Base-by-base conservation (phyloP, 2,797 vertebrate genomes). In the Anguilla pacifica region DNA sequence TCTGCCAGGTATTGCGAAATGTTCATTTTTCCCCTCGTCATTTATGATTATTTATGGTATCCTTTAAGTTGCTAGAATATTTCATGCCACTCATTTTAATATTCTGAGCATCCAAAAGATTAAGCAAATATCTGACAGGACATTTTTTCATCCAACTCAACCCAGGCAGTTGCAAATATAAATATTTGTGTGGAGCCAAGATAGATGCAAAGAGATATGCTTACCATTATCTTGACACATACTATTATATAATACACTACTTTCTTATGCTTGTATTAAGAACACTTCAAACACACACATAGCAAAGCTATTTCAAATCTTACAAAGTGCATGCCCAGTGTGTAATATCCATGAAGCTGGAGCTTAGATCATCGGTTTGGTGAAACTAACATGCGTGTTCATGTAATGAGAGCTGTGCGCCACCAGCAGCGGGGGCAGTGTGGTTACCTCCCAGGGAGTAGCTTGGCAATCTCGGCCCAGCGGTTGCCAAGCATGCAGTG, bases 401-500 rank as follows among this genome's bases (percentile, higher is more conserved):
- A 61, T 61, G 59, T 25, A 61, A 22, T 67, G 61, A n/a, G 7
- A 11, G 51, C 51, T 53, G 51, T 53, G 51, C 11, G 13, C 55
- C 55, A 57, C 55, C 55, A 59, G 13, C 3, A 17, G 15, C 13
- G 17, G 57, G 19, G 70, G 4, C 2, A 55, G 22, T 0, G 0
- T 15, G 28, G 86, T 92, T 90, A 99, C 99, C 98, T 97, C 46
- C 99, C 99, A 0, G 99, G 99, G 22, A 99, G 96, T 91, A 99
- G 95, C 91, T 99, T 99, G 86, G 99, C 98, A 0, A 99, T 99
- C 95, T 99, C 98, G 0, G 98, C 99, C 98, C 99, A 99, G 25
- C 98, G 98, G 92, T 99, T 99, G 88, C 99, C 99, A 2, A 99
- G 96, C 89, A 98, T 93, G 85, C 96, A 95, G 95, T 99, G 99